Evolutionary conservation across 2,888 invertebrate species (phyloP).

Genomic region (Catocala sponsa): DNA sequence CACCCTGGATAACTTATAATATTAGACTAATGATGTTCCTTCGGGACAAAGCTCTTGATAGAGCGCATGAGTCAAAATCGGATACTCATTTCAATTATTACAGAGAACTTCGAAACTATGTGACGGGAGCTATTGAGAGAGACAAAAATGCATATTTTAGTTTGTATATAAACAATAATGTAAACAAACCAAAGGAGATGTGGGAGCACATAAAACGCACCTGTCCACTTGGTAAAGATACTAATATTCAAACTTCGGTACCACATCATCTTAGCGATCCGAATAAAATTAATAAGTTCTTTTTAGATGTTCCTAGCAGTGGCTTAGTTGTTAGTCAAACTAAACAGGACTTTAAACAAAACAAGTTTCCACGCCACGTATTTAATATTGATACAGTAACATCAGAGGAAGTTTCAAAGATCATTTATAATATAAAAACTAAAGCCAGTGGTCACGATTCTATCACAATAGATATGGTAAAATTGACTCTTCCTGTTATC

Average conservation of each 20-base stretch:
- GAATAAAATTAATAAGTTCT: background rate
- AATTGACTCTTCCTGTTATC: background rate
- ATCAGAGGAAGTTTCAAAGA: background rate
- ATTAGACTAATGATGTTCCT: background rate
- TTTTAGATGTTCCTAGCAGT: background rate
- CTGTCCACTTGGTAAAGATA: background rate
- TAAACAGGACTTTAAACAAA: background rate
- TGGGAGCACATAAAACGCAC: background rate
- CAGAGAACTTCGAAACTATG: background rate
- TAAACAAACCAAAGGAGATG: background rate
- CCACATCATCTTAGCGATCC: background rate
- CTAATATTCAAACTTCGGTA: background rate
- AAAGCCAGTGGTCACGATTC: background rate
- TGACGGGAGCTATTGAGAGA: background rate
- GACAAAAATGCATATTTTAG: background rate
- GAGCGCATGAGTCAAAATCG: background rate
- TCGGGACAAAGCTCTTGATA: background rate
- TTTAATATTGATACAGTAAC: background rate
- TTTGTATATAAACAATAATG: background rate
- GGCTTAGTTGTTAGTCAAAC: background rate
- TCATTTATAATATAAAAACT: background rate
- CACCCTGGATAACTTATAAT: background rate
- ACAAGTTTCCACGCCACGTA: background rate
- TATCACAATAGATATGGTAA: background rate
- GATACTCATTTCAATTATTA: background rate